Percentiles rank a stretch among this genome's conserved stretches.
Conservation (phyloP, 1,140 invertebrate species). For the Polypedilum vanderplanki region DNA sequence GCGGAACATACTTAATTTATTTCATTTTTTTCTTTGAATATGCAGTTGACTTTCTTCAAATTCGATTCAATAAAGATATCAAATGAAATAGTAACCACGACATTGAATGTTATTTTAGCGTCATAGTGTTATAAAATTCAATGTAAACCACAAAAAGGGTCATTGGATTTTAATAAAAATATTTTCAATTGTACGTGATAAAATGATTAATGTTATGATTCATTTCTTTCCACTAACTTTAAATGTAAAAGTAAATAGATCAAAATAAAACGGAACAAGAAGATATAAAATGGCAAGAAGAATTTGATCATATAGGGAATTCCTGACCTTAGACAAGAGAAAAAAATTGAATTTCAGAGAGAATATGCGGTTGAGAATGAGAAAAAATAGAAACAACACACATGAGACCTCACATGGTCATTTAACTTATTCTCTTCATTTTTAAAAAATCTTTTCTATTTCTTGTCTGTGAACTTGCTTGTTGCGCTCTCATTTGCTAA, state of each 20-base stretch:
- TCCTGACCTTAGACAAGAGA: conserved; percentile 16
- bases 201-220: neutral
- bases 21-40: no score
- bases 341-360: neutral
- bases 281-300: neutral
- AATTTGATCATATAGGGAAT: neutral
- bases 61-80: no score
- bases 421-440: neutral
- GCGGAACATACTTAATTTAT: no score
- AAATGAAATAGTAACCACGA: no score
- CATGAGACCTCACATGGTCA: neutral
- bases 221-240: neutral
- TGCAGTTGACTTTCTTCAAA: no score
- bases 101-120: no score
- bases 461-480: neutral
- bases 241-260: neutral
- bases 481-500: neutral
- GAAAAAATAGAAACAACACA: no score
- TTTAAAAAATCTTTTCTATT: neutral
- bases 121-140: no score
- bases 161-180: no score
- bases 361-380: no score
- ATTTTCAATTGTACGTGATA: no score
- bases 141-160: no score
- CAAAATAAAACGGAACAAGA: conserved; percentile 3